These are phyloP conservation scores for Exocentrus adspersus DNA, from an alignment of 2,888 invertebrate genomes.

Conservation along the genomic window DNA sequence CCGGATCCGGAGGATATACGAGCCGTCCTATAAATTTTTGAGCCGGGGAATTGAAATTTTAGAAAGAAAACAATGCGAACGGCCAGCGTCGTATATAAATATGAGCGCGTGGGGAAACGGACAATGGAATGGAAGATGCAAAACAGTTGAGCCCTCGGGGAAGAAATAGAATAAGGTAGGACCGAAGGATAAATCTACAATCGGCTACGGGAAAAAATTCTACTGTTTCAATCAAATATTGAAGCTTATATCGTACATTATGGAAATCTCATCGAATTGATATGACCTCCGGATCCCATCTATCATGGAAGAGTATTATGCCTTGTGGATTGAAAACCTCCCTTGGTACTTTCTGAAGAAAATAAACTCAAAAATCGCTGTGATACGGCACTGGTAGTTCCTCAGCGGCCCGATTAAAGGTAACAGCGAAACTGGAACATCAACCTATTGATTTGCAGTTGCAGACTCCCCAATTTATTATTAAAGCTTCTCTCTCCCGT, in stretches of 20 bases:
- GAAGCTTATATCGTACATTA: background rate
- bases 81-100: background rate
- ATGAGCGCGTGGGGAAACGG: background rate
- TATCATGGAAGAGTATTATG: background rate
- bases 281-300: background rate
- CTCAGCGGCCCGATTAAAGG: background rate
- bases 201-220: too few species aligned
- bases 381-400: background rate
- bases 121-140: background rate
- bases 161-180: too few species aligned
- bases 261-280: background rate
- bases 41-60: slow-evolving; percentile 20
- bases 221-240: background rate
- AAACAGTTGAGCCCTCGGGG: background rate
- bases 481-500: background rate
- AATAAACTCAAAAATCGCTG: background rate
- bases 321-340: background rate
- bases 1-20: slow-evolving; percentile 9
- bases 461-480: background rate
- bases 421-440: background rate
- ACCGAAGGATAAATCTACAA: too few species aligned
- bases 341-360: background rate
- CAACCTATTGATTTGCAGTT: slow-evolving; percentile 1
- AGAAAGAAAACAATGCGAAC: background rate
- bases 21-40: slow-evolving; percentile 17